Evolutionary conservation across 2,888 invertebrate species (phyloP).

Genomic region (Morpho achilles): DNA sequence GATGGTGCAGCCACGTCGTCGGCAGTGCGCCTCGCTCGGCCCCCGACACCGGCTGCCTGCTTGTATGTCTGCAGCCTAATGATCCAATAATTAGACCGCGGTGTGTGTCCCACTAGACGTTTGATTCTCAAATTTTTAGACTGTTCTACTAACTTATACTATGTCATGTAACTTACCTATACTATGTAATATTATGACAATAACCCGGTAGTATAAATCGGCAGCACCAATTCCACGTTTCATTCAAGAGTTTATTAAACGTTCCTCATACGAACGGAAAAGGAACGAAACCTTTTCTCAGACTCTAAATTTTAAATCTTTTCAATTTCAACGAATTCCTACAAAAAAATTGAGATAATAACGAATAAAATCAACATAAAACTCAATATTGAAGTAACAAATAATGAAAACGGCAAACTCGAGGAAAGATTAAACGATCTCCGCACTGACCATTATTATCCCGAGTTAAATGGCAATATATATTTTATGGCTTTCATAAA

Average conservation of each 20-base stretch:
- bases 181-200: too few relatives aligned
- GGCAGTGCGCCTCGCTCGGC: too few relatives aligned
- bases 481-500: constrained; percentile 20
- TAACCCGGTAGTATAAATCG: too few relatives aligned
- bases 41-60: neutral
- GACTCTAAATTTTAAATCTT: too few relatives aligned
- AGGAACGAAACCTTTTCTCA: too few relatives aligned
- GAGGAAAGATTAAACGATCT: constrained; percentile 17
- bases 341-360: constrained; percentile 2
- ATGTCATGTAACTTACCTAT: too few relatives aligned
- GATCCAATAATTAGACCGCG: neutral
- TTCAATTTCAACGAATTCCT: neutral
- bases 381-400: constrained; percentile 14
- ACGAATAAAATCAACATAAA: constrained; percentile 15
- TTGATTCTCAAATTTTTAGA: too few relatives aligned
- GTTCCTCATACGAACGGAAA: too few relatives aligned
- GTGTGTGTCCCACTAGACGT: too few relatives aligned
- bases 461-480: constrained; percentile 21
- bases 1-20: neutral
- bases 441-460: constrained; percentile 14
- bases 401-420: constrained; percentile 14
- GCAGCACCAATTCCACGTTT: too few relatives aligned
- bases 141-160: too few relatives aligned
- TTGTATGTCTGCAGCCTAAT: neutral
- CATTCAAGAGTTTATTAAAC: too few relatives aligned